These are phyloP conservation scores for Montipora foliosa DNA, from an alignment of 64 coral and sea anemone genomes.

Conservation along the genomic window DNA sequence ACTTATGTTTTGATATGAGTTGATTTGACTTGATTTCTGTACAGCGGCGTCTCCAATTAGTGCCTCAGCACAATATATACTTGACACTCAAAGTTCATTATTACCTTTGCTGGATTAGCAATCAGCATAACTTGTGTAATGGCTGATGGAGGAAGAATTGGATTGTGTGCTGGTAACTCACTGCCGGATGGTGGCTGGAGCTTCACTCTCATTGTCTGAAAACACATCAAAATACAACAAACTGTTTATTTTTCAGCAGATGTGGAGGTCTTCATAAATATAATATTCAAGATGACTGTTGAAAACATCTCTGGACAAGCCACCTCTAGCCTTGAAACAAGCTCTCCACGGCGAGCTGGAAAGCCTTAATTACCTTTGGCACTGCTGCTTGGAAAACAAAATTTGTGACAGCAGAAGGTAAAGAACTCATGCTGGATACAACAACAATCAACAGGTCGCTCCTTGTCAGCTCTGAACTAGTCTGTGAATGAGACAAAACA, in stretches of 20 bases:
- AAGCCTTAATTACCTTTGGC: constrained; percentile 75
- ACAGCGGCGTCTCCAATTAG: too few species aligned
- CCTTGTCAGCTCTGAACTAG: constrained; percentile 73
- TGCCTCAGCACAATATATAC: too few species aligned
- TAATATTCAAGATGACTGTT: too few species aligned
- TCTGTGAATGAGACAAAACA: constrained; percentile 37
- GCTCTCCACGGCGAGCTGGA: too few species aligned
- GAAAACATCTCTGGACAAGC: too few species aligned
- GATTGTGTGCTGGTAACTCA: constrained; percentile 92
- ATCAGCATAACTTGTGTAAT: constrained; percentile 99
- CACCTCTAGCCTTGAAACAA: too few species aligned
- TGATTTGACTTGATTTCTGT: too few species aligned
- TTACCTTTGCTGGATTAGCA: constrained; percentile 92
- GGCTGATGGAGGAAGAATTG: constrained; percentile 92
- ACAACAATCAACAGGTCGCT: constrained; percentile 85
- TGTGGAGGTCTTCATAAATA: too few species aligned
- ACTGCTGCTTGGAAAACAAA: constrained; percentile 96
- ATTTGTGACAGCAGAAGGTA: constrained; percentile 72
- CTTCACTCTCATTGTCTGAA: constrained; percentile 95
- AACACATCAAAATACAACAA: not conserved
- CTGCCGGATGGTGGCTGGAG: constrained; percentile 90
- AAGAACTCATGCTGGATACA: constrained; percentile 88
- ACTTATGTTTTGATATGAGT: too few species aligned
- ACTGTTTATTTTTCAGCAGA: not conserved
- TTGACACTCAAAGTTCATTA: too few species aligned